Evolutionary conservation across 2,797 vertebrate genomes (phyloP).

Genomic region (Cygnus olor): DNA sequence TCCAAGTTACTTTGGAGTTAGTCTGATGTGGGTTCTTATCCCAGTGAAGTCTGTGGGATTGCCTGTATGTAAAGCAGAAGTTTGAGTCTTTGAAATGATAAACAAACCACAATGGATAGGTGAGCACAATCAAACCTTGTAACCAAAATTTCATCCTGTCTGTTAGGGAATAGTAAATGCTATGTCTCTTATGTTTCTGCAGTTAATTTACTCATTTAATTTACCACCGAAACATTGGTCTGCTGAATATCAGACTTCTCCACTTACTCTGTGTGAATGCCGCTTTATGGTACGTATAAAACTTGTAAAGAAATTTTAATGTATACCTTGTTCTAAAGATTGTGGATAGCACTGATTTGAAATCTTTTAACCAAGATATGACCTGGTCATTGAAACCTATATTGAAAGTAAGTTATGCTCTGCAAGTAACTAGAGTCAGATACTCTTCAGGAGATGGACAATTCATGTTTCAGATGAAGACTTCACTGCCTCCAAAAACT

Average conservation of each 20-base stretch:
- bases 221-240: background rate
- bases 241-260: background rate
- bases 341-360: background rate
- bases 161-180: background rate
- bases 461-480: background rate
- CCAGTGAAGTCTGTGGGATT: background rate
- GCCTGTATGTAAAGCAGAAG: background rate
- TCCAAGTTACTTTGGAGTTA: background rate
- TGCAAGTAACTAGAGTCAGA: background rate
- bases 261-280: background rate
- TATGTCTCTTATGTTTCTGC: background rate
- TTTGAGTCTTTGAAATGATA: background rate
- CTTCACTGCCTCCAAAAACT: background rate
- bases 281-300: background rate
- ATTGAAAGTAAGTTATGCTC: background rate
- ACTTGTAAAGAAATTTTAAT: background rate
- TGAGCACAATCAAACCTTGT: background rate
- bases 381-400: background rate
- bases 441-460: background rate
- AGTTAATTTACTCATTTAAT: background rate
- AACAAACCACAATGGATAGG: background rate
- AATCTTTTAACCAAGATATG: background rate
- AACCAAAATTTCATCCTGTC: background rate
- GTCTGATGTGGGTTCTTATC: background rate
- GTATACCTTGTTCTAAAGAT: background rate